Base-by-base conservation (phyloP, 2,113 vertebrate genomes). In the Myrmecophaga tridactyla region DNA sequence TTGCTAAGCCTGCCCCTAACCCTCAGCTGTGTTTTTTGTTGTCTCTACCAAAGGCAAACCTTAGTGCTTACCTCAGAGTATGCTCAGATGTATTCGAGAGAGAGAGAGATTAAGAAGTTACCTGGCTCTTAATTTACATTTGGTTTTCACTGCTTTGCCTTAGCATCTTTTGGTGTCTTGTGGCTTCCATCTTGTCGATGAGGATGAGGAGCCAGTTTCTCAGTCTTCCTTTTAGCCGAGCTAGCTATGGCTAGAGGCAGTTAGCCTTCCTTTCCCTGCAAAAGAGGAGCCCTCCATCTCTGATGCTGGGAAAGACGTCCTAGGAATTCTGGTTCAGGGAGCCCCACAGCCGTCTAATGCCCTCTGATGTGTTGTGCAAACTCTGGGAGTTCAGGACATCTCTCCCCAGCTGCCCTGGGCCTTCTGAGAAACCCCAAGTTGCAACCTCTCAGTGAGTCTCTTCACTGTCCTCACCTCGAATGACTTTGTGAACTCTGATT, bases 221-320 rank as follows among this genome's bases (percentile, higher is more conserved):
- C 11, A 10, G 4, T 39, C 85, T n/a, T 73, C 31, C 17, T 90
- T 65, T 31, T 1, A 3, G 8, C 46, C 11, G 31, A n/a, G 87
- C 7, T 0, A 9, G 23, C 46, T 8, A 3, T 2, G 21, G 39
- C 21, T 36, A 0, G 46, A 8, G 20, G 21, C 18, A 13, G 48
- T 12, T 25, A 34, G 92, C 21, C 25, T 41, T 62, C 60, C 58
- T 77, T 18, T 46, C 20, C 34, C 36, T 39, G 36, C 23, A 13
- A 12, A 41, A 53, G 9, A 18, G 13, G 3, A 80, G 25, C 10
- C 60, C 36, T 12, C 12, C 1, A 60, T 8, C 60, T 11, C 34
- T 58, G 51, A 29, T 18, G 36, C n/a, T 3, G 11, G 12, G 23
- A 48, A 88, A 18, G 15, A 53, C 1, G 4, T 39, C 46, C 65